Evolutionary conservation across 92 coral and sea anemone genomes (phyloP), one percentile per base, ranked within the genome.

Genomic region (Palythoa heliodiscus): DNA sequence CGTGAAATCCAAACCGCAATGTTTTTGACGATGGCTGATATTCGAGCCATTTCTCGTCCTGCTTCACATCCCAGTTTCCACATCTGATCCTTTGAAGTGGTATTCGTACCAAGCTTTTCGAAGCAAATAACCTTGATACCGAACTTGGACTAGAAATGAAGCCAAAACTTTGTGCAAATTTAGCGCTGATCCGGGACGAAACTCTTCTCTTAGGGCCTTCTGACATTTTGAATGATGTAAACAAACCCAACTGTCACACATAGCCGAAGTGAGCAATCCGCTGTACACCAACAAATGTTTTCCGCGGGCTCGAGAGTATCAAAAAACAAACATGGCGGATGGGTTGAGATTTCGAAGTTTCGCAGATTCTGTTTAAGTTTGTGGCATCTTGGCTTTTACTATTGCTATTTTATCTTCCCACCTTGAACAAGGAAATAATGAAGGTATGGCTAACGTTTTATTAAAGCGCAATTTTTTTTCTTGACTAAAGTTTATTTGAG

Each of bases 1-100:
- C 93, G 16, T 86, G 92, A 85, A 83, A 91, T 12, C 93, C 71
- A 73, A 94, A 83, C 76, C 78, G 89, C 58, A 94, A 71, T 0
- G 70, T 25, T 3, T 89, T 90, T 2, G 92, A 86, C 10, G 93
- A 61, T n/a, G 98, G 95, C 37, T 76, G 86, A 83, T 94, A 94
- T 29, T 94, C 98, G 78, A 94, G 58, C 98, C 98, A 94, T 71
- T 93, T 91, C 37, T 92, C 95, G 13, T 92, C 93, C 71, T 74
- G 86, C 43, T 87, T 89, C 25, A 94, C 79, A 78, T 94, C 95
- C 84, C 83, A 87, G 53, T 79, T 90, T 57, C 95, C 98, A 70
- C 95, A 92, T 72, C 98, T 90, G 39, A 94, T 92, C 78, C 95
- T 78, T 58, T 91, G 95, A 53, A 94, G 92, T 2, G 98, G 98